These are phyloP conservation scores for Hyphantria cunea DNA, from an alignment of 1,140 invertebrate genomes.

Conservation along the genomic window DNA sequence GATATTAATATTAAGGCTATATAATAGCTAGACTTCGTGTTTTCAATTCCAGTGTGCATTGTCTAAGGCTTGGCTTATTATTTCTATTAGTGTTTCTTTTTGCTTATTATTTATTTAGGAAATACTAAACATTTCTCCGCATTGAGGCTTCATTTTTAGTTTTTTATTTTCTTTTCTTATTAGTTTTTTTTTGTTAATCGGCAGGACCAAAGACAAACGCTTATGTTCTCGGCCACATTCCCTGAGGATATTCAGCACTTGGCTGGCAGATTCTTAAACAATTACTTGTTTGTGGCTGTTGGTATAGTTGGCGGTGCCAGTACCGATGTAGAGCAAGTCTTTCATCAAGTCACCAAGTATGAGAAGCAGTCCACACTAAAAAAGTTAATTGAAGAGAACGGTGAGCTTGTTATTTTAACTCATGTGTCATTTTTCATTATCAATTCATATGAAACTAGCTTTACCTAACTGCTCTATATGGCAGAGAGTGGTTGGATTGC, in stretches of 20 bases:
- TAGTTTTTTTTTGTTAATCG: constrained; percentile 3
- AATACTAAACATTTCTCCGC: too few species aligned
- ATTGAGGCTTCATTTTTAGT: too few species aligned
- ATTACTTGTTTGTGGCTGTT: constrained; percentile 93
- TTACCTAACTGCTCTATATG: too few species aligned
- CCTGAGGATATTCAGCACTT: constrained; percentile 91
- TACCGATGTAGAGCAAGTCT: constrained; percentile 92
- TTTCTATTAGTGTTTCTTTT: too few species aligned
- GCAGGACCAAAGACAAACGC: constrained; percentile 87
- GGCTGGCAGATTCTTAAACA: constrained; percentile 87
- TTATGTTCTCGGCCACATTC: constrained; percentile 98
- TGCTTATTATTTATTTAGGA: too few species aligned
- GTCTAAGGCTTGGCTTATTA: too few species aligned
- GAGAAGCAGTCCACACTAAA: constrained; percentile 86
- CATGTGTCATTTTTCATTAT: neutral
- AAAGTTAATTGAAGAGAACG: constrained; percentile 85
- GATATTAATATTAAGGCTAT: too few species aligned
- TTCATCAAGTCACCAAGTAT: constrained; percentile 88
- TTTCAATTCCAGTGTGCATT: too few species aligned
- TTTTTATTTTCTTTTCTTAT: too few species aligned
- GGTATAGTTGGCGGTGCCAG: constrained; percentile 95
- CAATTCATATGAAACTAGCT: neutral
- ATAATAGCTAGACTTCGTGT: too few species aligned
- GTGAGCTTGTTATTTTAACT: constrained; percentile 59
- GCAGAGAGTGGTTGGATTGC: too few species aligned